Percentiles rank a stretch among this genome's conserved stretches.
Evolutionary conservation across 2,888 invertebrate genomes (phyloP).

Genomic region (Drosophila prolongata): DNA sequence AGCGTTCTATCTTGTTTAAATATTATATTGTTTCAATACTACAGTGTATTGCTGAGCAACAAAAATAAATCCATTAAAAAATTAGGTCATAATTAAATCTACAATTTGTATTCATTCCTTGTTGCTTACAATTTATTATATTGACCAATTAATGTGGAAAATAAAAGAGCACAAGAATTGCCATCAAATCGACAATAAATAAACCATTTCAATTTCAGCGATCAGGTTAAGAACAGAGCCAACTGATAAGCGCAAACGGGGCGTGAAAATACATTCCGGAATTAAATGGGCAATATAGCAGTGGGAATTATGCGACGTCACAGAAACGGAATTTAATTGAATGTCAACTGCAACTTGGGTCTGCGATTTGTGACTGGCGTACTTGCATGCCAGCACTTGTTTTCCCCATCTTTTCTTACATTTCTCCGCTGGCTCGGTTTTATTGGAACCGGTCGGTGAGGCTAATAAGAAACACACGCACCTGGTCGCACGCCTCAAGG

Average conservation of each 20-base stretch:
- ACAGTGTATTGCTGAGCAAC: too few relatives aligned
- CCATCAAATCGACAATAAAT: slow-evolving; percentile 10
- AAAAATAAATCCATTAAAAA: not conserved
- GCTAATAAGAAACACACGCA: slow-evolving; percentile 58
- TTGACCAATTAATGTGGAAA: not conserved
- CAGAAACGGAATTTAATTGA: slow-evolving; percentile 50
- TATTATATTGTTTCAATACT: too few relatives aligned
- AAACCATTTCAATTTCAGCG: slow-evolving; percentile 9
- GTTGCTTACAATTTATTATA: not conserved
- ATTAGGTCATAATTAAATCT: not conserved
- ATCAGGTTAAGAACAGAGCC: slow-evolving; percentile 19
- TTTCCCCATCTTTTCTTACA: not conserved
- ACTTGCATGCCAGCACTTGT: slow-evolving; percentile 27
- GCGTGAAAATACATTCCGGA: slow-evolving; percentile 47
- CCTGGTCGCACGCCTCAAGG: slow-evolving; percentile 35
- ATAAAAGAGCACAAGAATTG: slow-evolving; percentile 1
- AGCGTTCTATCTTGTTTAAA: too few relatives aligned
- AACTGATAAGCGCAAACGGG: slow-evolving; percentile 59
- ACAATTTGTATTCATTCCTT: not conserved
- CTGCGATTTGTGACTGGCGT: slow-evolving; percentile 11
- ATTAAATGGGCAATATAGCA: slow-evolving; percentile 26
- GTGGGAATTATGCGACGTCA: slow-evolving; percentile 58
- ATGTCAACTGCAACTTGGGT: slow-evolving; percentile 21
- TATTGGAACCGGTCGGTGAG: slow-evolving; percentile 53
- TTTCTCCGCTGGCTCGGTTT: slow-evolving; percentile 28